Base-by-base conservation (phyloP, 1,140 invertebrate genomes). In the Drosophila leontia region DNA sequence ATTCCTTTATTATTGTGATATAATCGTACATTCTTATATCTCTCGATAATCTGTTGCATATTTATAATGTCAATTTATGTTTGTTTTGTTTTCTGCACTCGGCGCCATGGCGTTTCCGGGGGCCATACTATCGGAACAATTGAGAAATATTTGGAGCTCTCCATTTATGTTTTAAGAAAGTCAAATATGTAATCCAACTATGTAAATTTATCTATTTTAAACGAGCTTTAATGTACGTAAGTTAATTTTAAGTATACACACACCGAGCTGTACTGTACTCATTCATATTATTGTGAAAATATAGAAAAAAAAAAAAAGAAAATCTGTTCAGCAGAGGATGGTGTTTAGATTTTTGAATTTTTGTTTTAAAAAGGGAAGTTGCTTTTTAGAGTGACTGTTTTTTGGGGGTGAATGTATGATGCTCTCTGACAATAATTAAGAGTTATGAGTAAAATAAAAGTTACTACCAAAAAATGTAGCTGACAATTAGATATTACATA, bases 1-100 rank as follows among this genome's bases (percentile, higher is more conserved):
- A 91, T 90, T 90, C 85, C 85, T 90, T 90, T 91, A 82, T 90
- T 91, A 90, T 90, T 90, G 85, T 90, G 85, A 90, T 90, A 90
- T 90, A 82, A 82, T 90, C 82, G 82, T 90, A 90, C 67, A 88
- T 81, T 81, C 83, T 63, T 78, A 87, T 80, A 81, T 88, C 84
- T 90, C 78, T 78, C 70, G 59, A 84, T 88, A 84, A 81, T 88
- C 81, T 88, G 84, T 88, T 88, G 84, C 85, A 84, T 88, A 88
- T 90, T 90, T 90, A 88, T 88, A 90, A 84, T 80, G 60, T 72
- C 57, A 29, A 50, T 78, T 87, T 76, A 63, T 83, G 74, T 74
- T 63, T 83, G 80, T 74, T 63, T 55, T 55, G 17, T 78, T 71
- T 72, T 70, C 68, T 69, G 58, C 63, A 37, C 65, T 57, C 45